Conservation (phyloP, 2,113 vertebrate genomes). For the Choloepus hoffmanni region DNA sequence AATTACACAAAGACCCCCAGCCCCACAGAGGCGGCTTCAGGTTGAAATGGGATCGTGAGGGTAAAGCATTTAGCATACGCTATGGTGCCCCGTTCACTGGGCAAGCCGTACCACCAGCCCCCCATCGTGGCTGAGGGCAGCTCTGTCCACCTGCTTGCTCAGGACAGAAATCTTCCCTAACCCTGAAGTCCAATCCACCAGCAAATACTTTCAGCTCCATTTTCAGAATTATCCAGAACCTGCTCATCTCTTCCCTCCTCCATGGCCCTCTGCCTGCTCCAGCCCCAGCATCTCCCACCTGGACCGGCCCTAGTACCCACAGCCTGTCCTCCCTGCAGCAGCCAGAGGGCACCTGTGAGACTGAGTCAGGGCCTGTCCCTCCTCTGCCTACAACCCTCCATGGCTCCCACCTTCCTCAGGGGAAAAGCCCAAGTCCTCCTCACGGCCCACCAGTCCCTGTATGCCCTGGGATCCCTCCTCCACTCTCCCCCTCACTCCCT, state of each 20-base stretch:
- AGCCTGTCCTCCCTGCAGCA: background rate
- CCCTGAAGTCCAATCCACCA: background rate
- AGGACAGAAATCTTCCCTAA: background rate
- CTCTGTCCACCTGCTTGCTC: background rate
- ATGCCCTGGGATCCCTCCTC: too few species aligned
- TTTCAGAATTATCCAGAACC: background rate
- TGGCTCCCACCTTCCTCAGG: background rate
- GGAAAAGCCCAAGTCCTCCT: background rate
- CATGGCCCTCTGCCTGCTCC: fast-evolving
- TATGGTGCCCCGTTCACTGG: background rate
- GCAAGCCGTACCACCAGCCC: background rate
- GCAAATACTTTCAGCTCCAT: background rate
- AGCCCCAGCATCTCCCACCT: background rate
- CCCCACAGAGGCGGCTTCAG: background rate
- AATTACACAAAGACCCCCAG: background rate
- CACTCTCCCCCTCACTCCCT: background rate
- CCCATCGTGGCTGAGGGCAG: background rate
- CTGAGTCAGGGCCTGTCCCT: background rate
- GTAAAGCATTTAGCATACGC: background rate
- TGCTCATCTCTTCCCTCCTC: background rate
- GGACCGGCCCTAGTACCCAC: background rate
- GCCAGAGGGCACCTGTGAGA: background rate
- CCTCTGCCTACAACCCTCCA: background rate
- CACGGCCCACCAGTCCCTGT: background rate
- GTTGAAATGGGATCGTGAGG: background rate